Percentiles rank a stretch among this genome's conserved stretches.
Evolutionary conservation across 2,113 vertebrate genomes (phyloP).

Genomic region (Pagrus major): DNA sequence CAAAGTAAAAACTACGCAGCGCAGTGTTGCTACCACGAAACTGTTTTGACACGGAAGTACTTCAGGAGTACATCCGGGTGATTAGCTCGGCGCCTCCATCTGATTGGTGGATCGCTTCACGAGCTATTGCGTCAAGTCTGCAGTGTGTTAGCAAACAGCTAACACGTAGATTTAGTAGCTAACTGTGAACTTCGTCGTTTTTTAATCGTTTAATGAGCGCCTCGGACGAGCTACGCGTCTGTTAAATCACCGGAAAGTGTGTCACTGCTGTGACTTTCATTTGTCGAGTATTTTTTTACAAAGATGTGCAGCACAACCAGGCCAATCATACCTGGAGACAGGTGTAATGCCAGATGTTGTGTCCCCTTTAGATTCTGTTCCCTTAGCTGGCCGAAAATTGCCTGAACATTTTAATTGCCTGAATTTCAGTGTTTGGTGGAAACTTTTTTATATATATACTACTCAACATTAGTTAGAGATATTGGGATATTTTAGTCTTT

Average conservation of each 20-base stretch:
- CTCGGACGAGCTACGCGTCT: no score
- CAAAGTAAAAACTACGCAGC: accelerated
- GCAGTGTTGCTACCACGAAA: not conserved
- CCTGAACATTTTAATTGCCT: no score
- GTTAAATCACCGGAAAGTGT: not conserved
- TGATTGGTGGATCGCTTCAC: slow-evolving; percentile 42
- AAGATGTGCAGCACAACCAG: no score
- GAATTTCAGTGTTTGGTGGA: no score
- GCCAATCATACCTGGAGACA: no score
- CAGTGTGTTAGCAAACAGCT: not conserved
- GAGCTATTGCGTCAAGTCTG: slow-evolving; percentile 11
- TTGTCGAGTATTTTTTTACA: not conserved
- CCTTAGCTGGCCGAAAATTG: not conserved
- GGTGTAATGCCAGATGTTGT: not conserved
- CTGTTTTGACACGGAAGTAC: slow-evolving; percentile 36
- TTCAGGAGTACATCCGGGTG: slow-evolving; percentile 59
- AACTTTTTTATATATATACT: no score
- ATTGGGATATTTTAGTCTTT: no score
- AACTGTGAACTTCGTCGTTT: no score
- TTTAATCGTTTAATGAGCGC: not conserved
- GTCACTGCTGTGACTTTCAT: not conserved
- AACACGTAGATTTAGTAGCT: no score
- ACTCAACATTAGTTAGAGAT: no score
- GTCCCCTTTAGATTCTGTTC: not conserved
- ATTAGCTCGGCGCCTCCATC: not conserved